Conservation (phyloP, 2,113 vertebrate genomes). For the Amazona guildingii region DNA sequence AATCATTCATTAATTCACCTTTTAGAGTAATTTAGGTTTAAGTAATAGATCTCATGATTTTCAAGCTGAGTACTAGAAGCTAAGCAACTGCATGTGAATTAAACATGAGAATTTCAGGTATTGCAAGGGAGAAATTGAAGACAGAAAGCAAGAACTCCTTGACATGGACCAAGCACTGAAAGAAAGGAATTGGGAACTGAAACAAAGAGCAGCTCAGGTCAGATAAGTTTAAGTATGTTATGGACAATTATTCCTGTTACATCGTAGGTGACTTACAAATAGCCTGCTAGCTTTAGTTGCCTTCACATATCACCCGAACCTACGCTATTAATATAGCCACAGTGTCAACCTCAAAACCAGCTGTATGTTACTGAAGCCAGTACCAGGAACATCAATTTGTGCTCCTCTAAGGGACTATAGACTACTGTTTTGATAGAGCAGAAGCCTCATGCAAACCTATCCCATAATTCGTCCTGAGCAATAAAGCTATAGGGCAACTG, state of each 20-base stretch:
- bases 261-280: neutral
- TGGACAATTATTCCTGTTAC: neutral
- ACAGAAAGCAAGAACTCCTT: slow-evolving; percentile 87
- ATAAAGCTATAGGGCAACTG: neutral
- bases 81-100: neutral
- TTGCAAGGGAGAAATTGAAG: slow-evolving; percentile 87
- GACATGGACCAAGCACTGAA: slow-evolving; percentile 88
- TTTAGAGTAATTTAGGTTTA: neutral
- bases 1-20: neutral
- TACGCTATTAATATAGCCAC: neutral
- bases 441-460: neutral
- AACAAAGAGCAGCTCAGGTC: slow-evolving; percentile 92
- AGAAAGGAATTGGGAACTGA: slow-evolving; percentile 93
- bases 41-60: neutral
- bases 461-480: neutral
- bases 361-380: neutral
- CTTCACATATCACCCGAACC: neutral
- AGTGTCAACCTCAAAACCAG: neutral
- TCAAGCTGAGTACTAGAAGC: neutral
- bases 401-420: no score
- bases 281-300: neutral
- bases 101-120: slow-evolving; percentile 76
- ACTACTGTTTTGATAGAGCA: neutral
- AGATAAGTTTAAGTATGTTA: neutral
- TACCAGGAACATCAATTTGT: neutral